phyloP scores from a whole-genome alignment of 37 sponge, comb jelly and placozoan species.

The Trichoplax adhaerens region DNA sequence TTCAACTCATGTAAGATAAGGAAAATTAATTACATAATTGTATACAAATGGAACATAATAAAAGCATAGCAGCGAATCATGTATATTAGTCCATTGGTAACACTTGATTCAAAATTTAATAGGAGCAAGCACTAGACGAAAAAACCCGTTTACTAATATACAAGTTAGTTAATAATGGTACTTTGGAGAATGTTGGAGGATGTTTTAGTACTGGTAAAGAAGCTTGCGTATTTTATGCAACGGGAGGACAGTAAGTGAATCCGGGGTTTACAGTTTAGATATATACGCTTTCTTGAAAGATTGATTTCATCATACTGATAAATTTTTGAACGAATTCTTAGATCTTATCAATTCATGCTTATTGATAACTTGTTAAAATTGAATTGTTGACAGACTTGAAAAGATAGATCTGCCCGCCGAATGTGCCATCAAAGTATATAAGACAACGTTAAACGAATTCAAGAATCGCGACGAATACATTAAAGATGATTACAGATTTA shows the following conservation, averaged over 20 bases:
- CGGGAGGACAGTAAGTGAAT: conserved; percentile 49
- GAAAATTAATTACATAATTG: too few species aligned
- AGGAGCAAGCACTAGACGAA: conserved; percentile 65
- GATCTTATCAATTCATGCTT: neutral
- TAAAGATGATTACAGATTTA: conserved; percentile 80
- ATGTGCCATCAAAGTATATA: conserved; percentile 88
- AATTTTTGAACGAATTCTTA: neutral
- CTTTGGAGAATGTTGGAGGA: conserved; percentile 65
- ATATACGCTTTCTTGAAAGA: neutral
- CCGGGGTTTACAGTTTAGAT: neutral
- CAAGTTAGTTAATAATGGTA: conserved; percentile 72
- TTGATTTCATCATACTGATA: neutral
- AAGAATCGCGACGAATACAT: conserved; percentile 80
- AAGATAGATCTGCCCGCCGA: conserved; percentile 35
- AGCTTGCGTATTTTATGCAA: conserved; percentile 73
- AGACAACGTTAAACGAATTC: conserved; percentile 96
- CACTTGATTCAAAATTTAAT: conserved; percentile 16
- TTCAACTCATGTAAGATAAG: conserved; percentile 36
- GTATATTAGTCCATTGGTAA: neutral
- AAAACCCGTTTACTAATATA: conserved; percentile 73
- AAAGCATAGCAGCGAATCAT: too few species aligned
- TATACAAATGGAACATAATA: too few species aligned
- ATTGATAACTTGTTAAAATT: neutral
- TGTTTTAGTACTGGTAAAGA: conserved; percentile 89
- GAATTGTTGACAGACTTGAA: neutral